These are phyloP conservation scores for Gobionotothen gibberifrons DNA, from an alignment of 2,797 vertebrate species.

Conservation along the genomic window DNA sequence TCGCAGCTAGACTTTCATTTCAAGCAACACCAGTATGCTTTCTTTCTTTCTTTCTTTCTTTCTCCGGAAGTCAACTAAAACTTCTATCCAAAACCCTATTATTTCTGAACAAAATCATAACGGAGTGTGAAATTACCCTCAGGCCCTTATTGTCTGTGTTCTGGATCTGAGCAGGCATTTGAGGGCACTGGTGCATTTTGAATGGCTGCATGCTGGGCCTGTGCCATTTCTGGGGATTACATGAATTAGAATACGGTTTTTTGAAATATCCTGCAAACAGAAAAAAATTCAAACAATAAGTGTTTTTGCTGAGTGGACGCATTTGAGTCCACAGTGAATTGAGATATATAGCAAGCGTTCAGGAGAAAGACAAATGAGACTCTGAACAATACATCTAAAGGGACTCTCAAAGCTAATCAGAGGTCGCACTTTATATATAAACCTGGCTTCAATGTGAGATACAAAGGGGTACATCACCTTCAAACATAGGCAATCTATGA, in stretches of 20 bases:
- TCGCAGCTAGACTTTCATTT: conserved; percentile 42
- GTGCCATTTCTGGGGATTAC: conserved; percentile 73
- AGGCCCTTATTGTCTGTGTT: conserved; percentile 70
- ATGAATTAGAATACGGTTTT: conserved; percentile 72
- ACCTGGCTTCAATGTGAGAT: not conserved
- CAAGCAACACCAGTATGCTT: conserved; percentile 27
- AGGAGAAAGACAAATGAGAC: conserved; percentile 37
- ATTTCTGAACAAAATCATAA: conserved; percentile 76
- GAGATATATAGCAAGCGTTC: conserved; percentile 22
- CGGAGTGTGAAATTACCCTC: conserved; percentile 79
- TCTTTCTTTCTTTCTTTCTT: conserved; percentile 28
- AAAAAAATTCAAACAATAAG: conserved; percentile 64
- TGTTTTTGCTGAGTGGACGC: conserved; percentile 56
- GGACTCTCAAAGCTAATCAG: not conserved
- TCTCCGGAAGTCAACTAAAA: conserved; percentile 56
- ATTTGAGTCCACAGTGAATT: conserved; percentile 33
- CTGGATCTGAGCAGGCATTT: conserved; percentile 68
- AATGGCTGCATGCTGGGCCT: conserved; percentile 67
- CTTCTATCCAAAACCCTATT: conserved; percentile 59
- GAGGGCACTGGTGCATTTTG: conserved; percentile 71
- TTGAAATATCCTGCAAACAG: conserved; percentile 59
- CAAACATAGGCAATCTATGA: not conserved
- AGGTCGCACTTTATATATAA: conserved; percentile 2
- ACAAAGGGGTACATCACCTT: not conserved
- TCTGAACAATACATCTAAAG: conserved; percentile 28